A percentile compares a stretch with the other conserved stretches of the same genome.
Evolutionary conservation across 2,113 vertebrate species (phyloP).

Genomic region (Gymnarchus niloticus): DNA sequence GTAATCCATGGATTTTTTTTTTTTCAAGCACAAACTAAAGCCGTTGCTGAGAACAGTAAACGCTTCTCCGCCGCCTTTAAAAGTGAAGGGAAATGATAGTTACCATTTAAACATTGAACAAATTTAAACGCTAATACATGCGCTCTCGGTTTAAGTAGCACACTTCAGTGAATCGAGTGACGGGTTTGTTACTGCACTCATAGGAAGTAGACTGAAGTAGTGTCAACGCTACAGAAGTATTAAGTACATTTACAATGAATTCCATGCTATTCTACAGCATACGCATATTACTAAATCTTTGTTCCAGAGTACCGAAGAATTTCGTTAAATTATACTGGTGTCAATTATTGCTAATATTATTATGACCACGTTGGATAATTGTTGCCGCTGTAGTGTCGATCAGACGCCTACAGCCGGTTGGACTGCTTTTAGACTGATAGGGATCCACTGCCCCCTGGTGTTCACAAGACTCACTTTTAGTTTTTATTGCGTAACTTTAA

Average conservation of each 20-base stretch:
- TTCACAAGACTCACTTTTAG: background rate
- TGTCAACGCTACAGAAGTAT: background rate
- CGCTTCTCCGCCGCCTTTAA: background rate
- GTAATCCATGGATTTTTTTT: background rate
- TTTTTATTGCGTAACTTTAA: background rate
- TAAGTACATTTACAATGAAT: background rate
- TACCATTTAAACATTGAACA: background rate
- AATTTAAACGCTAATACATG: background rate
- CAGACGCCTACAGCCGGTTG: background rate
- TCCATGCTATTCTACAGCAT: too few relatives aligned
- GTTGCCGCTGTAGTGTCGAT: background rate
- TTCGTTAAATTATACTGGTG: background rate
- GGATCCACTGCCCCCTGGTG: background rate
- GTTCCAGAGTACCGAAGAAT: background rate
- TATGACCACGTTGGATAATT: background rate
- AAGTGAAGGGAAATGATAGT: background rate
- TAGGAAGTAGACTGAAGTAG: background rate
- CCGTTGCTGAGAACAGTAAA: background rate
- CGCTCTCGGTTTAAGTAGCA: background rate
- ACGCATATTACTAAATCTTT: background rate
- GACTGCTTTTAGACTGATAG: background rate
- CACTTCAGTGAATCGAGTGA: background rate
- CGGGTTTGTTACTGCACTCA: background rate
- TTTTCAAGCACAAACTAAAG: background rate
- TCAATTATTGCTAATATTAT: background rate